Base-by-base conservation (phyloP, 1,140 invertebrate species). In the Arctopsyche grandis region DNA sequence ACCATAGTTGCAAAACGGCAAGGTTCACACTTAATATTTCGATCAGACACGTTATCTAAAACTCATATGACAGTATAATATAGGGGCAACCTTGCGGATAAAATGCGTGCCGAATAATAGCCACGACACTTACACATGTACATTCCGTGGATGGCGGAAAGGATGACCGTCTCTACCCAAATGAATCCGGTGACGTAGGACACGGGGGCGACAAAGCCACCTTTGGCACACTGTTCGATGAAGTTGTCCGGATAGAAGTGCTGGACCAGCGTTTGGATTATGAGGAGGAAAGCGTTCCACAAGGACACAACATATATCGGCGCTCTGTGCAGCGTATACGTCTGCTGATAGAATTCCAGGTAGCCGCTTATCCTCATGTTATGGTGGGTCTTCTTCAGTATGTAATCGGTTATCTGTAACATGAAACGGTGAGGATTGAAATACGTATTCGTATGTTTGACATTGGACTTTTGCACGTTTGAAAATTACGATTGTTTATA, bases 311-410 rank as follows among this genome's bases (percentile, higher is more conserved):
- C 85, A 77, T 91, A 91, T n/a, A 92, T 84, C 0, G 92, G 92
- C 48, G 90, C 85, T 76, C 90, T 87, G 78, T 91, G 89, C 60
- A 91, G 89, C 60, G 89, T 86, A 83, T 90, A 88, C 4, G 90
- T 92, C 5, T 90, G 89, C 73, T 91, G 90, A 85, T 92, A 91
- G 83, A 93, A 93, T 38, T 93, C 91, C 75, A 93, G 86, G 82
- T 93, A 93, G 24, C 92, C 92, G 82, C 88, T 88, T 77, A 92
- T 85, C 70, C 91, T 86, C 22, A 93, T 84, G 73, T 86, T 84
- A 81, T 91, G 88, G 83, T 93, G 92, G 77, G 87, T 89, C 10
- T 83, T 84, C 84, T 90, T 91, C 0, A 91, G 84, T 63, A 91
- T 83, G 81, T 91, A 87, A 85, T 93, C 91, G 21, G 90, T 84